phyloP scores from a whole-genome alignment of 2,888 invertebrate species.

The Drosophila multiciliata region DNA sequence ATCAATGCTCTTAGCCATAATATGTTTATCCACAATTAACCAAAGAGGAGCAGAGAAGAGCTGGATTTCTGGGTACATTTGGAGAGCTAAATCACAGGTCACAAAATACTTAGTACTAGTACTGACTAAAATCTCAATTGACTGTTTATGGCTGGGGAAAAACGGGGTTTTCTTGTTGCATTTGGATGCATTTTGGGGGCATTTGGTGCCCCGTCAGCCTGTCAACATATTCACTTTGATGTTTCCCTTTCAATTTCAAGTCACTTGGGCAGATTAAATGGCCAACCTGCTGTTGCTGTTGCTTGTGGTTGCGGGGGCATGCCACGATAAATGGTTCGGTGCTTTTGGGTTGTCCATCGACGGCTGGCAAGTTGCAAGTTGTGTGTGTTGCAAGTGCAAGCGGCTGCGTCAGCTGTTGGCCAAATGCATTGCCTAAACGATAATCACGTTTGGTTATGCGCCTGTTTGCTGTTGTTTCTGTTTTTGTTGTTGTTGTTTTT shows the following conservation, averaged over 20 bases:
- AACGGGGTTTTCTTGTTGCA: no score
- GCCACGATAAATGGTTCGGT: conserved; percentile 20
- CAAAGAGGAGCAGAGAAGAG: neutral
- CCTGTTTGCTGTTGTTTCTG: conserved; percentile 28
- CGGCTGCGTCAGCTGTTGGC: conserved; percentile 73
- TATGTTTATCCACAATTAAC: conserved; percentile 1
- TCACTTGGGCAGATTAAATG: conserved; percentile 78
- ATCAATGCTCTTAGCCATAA: neutral
- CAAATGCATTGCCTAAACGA: conserved; percentile 64
- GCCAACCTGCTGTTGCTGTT: conserved; percentile 39
- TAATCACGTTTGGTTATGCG: conserved; percentile 70
- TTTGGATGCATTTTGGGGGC: neutral
- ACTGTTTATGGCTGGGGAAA: conserved; percentile 2
- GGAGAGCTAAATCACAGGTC: neutral
- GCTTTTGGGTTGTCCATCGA: conserved; percentile 14
- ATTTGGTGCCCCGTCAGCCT: conserved; percentile 22
- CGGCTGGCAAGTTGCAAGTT: conserved; percentile 27
- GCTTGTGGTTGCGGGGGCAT: conserved; percentile 56
- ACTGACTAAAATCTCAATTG: conserved; percentile 1
- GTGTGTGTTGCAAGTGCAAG: conserved; percentile 19
- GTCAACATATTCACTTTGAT: conserved; percentile 78
- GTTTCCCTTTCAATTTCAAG: conserved; percentile 73
- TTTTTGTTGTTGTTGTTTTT: conserved; percentile 6
- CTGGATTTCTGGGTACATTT: neutral
- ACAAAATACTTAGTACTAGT: neutral